Evolutionary conservation across 2,797 vertebrate genomes (phyloP).

Genomic region (Parauchenoglanis ngamensis): DNA sequence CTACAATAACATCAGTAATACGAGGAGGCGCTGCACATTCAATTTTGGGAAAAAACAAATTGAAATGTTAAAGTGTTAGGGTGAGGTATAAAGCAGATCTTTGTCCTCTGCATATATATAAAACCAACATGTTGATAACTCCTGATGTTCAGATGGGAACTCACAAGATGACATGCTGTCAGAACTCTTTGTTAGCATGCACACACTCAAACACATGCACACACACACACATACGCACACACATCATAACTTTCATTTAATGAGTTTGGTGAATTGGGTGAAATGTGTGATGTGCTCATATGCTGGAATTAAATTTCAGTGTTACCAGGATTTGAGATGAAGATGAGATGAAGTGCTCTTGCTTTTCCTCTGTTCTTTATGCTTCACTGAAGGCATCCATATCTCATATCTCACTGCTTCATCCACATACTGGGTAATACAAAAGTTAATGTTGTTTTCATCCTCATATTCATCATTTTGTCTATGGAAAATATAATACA

Average conservation of each 20-base stretch:
- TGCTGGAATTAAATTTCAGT: not conserved
- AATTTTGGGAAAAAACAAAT: slow-evolving; percentile 9
- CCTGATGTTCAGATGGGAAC: slow-evolving; percentile 11
- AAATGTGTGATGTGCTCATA: not conserved
- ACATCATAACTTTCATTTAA: not conserved
- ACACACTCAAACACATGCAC: not conserved
- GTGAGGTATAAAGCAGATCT: slow-evolving; percentile 34
- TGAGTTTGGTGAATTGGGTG: not conserved
- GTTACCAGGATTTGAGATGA: not conserved
- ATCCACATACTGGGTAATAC: slow-evolving; percentile 37
- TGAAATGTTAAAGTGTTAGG: slow-evolving; percentile 26
- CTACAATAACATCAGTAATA: not conserved
- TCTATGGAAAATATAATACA: not conserved
- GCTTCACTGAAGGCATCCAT: slow-evolving; percentile 56
- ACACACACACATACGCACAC: not conserved
- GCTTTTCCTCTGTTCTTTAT: slow-evolving; percentile 54
- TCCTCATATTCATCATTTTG: not conserved
- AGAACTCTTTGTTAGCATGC: slow-evolving; percentile 8
- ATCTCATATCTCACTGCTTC: slow-evolving; percentile 46
- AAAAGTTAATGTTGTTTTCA: not conserved
- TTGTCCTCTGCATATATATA: not conserved
- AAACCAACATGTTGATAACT: slow-evolving; percentile 34
- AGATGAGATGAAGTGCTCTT: too few relatives aligned
- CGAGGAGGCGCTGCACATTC: not conserved
- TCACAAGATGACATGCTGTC: slow-evolving; percentile 30